These are phyloP conservation scores for Leucophenga montana DNA, from an alignment of 2,888 invertebrate species.

Conservation along the genomic window DNA sequence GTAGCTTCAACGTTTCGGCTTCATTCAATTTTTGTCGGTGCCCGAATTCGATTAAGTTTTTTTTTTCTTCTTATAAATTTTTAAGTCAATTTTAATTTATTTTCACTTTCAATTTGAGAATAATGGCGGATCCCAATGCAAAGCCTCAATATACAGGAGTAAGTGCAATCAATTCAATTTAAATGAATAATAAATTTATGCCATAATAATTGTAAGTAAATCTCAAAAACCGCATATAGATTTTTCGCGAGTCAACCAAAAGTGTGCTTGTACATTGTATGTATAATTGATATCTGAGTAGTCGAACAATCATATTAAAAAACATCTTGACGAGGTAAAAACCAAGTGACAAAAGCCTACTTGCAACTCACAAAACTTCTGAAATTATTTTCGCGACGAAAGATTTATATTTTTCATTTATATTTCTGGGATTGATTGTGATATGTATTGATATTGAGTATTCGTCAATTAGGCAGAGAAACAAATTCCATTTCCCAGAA, in stretches of 20 bases:
- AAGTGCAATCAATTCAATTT: slow-evolving; percentile 34
- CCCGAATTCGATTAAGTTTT: neutral
- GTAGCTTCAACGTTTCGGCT: neutral
- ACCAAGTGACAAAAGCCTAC: too few relatives aligned
- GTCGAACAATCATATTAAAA: too few relatives aligned
- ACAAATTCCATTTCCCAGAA: too few relatives aligned
- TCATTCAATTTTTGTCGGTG: neutral
- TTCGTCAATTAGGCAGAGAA: too few relatives aligned
- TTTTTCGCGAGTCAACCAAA: neutral
- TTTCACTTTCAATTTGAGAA: slow-evolving; percentile 24
- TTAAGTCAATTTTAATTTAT: neutral
- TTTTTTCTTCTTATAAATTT: neutral
- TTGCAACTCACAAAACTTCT: too few relatives aligned
- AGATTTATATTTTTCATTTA: too few relatives aligned
- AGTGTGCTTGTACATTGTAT: too few relatives aligned
- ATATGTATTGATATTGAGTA: too few relatives aligned
- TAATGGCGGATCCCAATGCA: slow-evolving; percentile 54
- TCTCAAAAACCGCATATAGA: slow-evolving; percentile 6
- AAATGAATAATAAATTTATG: neutral
- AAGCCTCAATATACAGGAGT: slow-evolving; percentile 59
- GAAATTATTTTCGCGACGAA: too few relatives aligned
- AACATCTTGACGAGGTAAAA: too few relatives aligned
- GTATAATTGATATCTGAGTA: too few relatives aligned
- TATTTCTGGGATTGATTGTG: too few relatives aligned
- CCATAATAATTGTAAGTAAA: neutral